Base-by-base conservation (phyloP, 2,888 invertebrate species). In the Luperina testacea region DNA sequence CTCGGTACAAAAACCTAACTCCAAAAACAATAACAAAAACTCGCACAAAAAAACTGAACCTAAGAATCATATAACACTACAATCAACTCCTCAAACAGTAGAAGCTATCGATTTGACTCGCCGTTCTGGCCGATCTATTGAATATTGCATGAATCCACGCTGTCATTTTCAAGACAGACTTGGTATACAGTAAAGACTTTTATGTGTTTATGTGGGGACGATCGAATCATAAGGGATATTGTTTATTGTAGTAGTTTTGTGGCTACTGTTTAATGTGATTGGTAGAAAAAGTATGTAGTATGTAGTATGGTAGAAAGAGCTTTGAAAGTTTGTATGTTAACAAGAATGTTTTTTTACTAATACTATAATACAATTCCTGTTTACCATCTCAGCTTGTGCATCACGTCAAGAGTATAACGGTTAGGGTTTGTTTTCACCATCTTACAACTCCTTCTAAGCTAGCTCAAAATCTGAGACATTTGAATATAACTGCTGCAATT, bases 101-200 rank as follows among this genome's bases (percentile, higher is more conserved):
- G 78, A 71, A 76, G 69, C n/a, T 88, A 89, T 89, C 87, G 87
- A 89, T 88, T 87, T 68, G 61, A 83, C 70, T 78, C 78, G 77
- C 82, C 69, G 61, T 63, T 70, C 80, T 42, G 78, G 78, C 79
- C 78, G 57, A 20, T 57, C 85, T 68, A 74, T 67, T 89, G 88
- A 89, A 89, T 89, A 89, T 88, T 87, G 72, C 80, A 89, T 88
- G 87, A 89, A 81, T 77, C 68, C 45, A 38, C 68, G 75, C 71
- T 75, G 83, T 87, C 82, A 75, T 86, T 83, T 87, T 71, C 71
- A 80, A 88, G 78, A 86, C 73, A 63, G 71, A 27, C 72, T 83
- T n/a, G 64, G 51, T 71, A 32, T 68, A 85, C 65, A 38, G 42
- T 65, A 27, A 38, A 68, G 64, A 69, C 70, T 73, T 77, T 59